A percentile compares a stretch with the other conserved stretches of the same genome.
phyloP scores from a whole-genome alignment of 1,140 invertebrate species.

The Drosophila albomicans region DNA sequence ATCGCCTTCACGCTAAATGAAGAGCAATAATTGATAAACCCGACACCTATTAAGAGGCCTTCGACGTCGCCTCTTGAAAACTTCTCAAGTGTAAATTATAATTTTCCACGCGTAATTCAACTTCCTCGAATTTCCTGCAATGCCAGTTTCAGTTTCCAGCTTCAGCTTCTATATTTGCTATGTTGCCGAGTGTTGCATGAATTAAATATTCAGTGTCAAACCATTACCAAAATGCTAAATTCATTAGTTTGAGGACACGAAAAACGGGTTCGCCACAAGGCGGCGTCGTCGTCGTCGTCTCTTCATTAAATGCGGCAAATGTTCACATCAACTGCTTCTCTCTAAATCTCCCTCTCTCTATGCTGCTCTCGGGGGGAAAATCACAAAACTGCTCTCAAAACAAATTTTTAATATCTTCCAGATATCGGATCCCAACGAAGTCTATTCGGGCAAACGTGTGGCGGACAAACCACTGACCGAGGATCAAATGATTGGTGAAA shows the following conservation, averaged over 20 bases:
- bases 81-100: slow-evolving; percentile 85
- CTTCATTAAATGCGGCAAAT: slow-evolving; percentile 69
- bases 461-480: slow-evolving; percentile 95
- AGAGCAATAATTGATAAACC: slow-evolving; percentile 82
- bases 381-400: too few species aligned
- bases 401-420: slow-evolving; percentile 73
- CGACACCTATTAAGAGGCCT: slow-evolving; percentile 80
- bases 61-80: slow-evolving; percentile 77
- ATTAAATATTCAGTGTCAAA: slow-evolving; percentile 85
- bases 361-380: slow-evolving; percentile 22
- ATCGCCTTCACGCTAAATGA: slow-evolving; percentile 75
- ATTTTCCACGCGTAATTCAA: slow-evolving; percentile 85
- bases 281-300: slow-evolving; percentile 55
- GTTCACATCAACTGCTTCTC: slow-evolving; percentile 25
- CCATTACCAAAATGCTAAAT: slow-evolving; percentile 84
- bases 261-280: slow-evolving; percentile 80
- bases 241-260: slow-evolving; percentile 83
- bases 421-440: slow-evolving; percentile 96
- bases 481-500: slow-evolving; percentile 98
- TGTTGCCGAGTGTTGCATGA: slow-evolving; percentile 34
- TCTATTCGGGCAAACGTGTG: slow-evolving; percentile 96
- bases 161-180: slow-evolving; percentile 10
- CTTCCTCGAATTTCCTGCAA: slow-evolving; percentile 82
- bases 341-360: slow-evolving; percentile 4
- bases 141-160: slow-evolving; percentile 66